Evolutionary conservation across 2,113 vertebrate species (phyloP).

Genomic region (Laticauda colubrina): DNA sequence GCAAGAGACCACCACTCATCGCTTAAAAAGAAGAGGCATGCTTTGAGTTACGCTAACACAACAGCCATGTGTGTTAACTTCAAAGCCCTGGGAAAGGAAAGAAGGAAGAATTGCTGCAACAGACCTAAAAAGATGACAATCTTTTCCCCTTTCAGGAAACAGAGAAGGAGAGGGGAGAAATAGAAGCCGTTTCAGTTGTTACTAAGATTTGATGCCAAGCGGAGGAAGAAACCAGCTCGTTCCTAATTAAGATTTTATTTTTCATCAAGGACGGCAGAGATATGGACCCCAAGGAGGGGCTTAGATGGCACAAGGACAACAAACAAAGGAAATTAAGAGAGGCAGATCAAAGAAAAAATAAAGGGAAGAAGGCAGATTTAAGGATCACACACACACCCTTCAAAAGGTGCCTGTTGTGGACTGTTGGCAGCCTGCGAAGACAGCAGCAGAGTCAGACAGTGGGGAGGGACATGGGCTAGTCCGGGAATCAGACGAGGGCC

Average conservation of each 20-base stretch:
- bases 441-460: too few species aligned
- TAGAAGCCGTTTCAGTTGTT: neutral
- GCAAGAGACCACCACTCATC: neutral
- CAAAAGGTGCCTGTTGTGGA: neutral
- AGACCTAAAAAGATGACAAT: constrained; percentile 38
- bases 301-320: neutral
- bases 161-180: neutral
- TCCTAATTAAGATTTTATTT: constrained; percentile 35
- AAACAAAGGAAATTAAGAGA: constrained; percentile 17
- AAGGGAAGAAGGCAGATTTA: neutral
- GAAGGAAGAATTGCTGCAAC: constrained; percentile 22
- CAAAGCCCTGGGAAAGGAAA: constrained; percentile 22
- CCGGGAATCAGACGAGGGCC: too few species aligned
- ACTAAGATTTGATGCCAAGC: neutral
- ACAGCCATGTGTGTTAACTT: constrained; percentile 1
- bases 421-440: too few species aligned
- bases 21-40: neutral
- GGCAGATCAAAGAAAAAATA: constrained; percentile 39
- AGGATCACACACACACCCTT: neutral
- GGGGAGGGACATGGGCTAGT: too few species aligned
- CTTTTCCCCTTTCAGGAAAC: constrained; percentile 28
- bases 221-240: neutral
- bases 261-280: neutral
- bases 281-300: neutral
- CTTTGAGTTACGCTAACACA: neutral